phyloP scores from a whole-genome alignment of 2,888 invertebrate species.

The Gerris lacustris region DNA sequence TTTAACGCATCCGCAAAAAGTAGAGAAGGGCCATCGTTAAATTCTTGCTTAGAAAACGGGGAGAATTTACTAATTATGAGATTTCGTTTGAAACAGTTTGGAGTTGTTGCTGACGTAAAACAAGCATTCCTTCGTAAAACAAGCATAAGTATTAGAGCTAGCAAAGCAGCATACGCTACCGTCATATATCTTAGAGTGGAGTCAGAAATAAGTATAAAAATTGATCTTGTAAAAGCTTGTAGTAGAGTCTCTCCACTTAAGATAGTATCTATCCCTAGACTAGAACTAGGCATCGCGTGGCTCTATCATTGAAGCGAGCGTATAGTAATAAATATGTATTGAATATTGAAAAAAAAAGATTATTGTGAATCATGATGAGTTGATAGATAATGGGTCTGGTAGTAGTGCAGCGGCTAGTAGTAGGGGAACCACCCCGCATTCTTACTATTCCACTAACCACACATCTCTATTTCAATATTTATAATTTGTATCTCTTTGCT shows the following conservation, averaged over 20 bases:
- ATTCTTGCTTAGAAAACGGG: conserved; percentile 29
- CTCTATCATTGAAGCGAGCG: no score
- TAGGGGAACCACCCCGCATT: no score
- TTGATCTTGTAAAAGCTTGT: not conserved
- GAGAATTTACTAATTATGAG: conserved; percentile 21
- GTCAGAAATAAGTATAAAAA: not conserved
- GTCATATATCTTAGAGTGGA: not conserved
- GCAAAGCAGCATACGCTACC: not conserved
- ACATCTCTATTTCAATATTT: no score
- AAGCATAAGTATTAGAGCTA: conserved; percentile 27
- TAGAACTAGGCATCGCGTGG: no score
- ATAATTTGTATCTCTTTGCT: no score
- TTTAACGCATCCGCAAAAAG: conserved; percentile 20
- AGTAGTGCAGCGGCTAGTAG: no score
- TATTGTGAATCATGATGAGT: no score
- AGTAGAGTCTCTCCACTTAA: not conserved
- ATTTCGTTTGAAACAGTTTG: conserved; percentile 23
- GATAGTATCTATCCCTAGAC: not conserved
- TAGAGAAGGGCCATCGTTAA: conserved; percentile 22
- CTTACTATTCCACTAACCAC: no score
- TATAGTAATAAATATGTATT: no score
- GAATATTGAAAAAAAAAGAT: no score
- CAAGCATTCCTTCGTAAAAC: conserved; percentile 31
- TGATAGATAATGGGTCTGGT: no score
- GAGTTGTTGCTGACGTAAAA: conserved; percentile 28